Conservation (phyloP, 2,113 vertebrate species). For the Larimichthys polyactis region DNA sequence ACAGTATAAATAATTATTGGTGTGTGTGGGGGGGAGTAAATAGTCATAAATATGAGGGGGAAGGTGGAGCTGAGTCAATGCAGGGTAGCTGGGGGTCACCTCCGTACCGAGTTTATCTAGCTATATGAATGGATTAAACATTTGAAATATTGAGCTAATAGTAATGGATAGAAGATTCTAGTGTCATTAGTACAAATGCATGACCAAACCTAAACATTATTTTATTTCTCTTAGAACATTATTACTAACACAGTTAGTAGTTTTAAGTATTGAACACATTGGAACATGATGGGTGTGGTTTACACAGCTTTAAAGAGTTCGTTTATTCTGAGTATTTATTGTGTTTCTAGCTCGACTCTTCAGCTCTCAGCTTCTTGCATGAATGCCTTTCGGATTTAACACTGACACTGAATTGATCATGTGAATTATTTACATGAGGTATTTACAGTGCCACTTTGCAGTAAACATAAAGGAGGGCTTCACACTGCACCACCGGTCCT, state of each 20-base stretch:
- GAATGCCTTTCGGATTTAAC: slow-evolving; percentile 12
- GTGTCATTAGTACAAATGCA: background rate
- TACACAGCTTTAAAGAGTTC: background rate
- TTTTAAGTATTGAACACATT: background rate
- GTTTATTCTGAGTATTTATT: background rate
- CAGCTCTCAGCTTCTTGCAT: background rate
- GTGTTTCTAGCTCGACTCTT: background rate
- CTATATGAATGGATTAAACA: no score
- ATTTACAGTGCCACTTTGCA: background rate
- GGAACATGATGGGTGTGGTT: background rate
- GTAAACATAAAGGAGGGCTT: slow-evolving; percentile 2
- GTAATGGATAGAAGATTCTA: background rate
- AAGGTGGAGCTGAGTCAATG: no score
- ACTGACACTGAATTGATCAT: slow-evolving; percentile 42
- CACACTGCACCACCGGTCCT: background rate
- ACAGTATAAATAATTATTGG: no score
- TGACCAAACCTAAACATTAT: background rate
- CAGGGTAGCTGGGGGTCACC: no score
- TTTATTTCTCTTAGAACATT: background rate
- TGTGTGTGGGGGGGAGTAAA: no score
- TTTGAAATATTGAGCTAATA: no score
- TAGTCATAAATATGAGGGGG: no score
- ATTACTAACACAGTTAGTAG: background rate
- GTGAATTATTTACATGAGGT: slow-evolving; percentile 62
- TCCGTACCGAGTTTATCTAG: no score